Evolutionary conservation across 2,888 invertebrate species (phyloP).

Genomic region (Latheticus oryzae): DNA sequence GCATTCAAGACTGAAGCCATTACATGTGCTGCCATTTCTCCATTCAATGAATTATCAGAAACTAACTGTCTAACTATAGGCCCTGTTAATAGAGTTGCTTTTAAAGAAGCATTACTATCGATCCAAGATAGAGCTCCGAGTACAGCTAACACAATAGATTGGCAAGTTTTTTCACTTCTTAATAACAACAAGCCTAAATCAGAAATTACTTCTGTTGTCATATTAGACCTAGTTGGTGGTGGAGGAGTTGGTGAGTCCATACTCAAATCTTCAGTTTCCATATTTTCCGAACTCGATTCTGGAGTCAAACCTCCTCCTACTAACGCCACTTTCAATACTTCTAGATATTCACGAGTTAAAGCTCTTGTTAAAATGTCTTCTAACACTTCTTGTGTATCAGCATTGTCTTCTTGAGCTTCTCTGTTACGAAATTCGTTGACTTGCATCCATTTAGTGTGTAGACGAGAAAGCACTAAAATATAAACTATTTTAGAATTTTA

Average conservation of each 20-base stretch:
- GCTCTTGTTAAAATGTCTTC: slow-evolving; percentile 89
- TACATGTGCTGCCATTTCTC: slow-evolving; percentile 77
- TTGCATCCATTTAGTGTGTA: slow-evolving; percentile 84
- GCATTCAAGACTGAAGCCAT: slow-evolving; percentile 79
- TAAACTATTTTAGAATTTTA: slow-evolving; percentile 7
- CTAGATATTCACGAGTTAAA: slow-evolving; percentile 88
- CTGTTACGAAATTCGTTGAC: slow-evolving; percentile 81
- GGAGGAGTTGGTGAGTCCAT: slow-evolving; percentile 75
- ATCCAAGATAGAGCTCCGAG: slow-evolving; percentile 83
- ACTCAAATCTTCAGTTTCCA: slow-evolving; percentile 76
- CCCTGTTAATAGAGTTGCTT: slow-evolving; percentile 81
- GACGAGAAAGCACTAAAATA: slow-evolving; percentile 72
- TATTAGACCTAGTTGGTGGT: slow-evolving; percentile 62
- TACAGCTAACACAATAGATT: slow-evolving; percentile 74
- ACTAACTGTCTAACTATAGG: slow-evolving; percentile 77
- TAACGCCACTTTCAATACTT: slow-evolving; percentile 79
- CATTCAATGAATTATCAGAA: slow-evolving; percentile 72
- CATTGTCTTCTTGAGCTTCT: slow-evolving; percentile 81
- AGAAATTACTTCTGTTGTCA: slow-evolving; percentile 80
- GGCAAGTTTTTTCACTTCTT: slow-evolving; percentile 73
- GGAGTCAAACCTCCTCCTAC: slow-evolving; percentile 76
- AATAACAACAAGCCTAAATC: slow-evolving; percentile 79
- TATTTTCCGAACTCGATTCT: slow-evolving; percentile 67
- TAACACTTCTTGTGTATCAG: slow-evolving; percentile 84
- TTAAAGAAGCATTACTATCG: slow-evolving; percentile 85